Evolutionary conservation across 2,113 vertebrate genomes (phyloP).

Genomic region (Beaufortia kweichowensis): DNA sequence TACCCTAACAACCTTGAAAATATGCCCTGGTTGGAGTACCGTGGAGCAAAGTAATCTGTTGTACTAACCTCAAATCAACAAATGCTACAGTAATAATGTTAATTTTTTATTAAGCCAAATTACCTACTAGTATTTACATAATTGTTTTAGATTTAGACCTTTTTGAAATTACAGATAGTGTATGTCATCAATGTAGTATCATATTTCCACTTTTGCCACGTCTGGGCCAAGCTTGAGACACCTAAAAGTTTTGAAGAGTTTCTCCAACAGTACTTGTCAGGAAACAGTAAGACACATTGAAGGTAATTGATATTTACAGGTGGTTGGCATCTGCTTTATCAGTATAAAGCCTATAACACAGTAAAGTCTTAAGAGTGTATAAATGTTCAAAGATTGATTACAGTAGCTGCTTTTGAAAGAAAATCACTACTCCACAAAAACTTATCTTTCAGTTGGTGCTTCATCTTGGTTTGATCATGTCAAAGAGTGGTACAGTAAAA

Average conservation of each 20-base stretch:
- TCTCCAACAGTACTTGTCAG: conserved; percentile 68
- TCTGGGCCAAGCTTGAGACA: background rate
- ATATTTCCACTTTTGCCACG: conserved; percentile 69
- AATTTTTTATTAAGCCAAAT: background rate
- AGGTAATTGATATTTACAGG: no score
- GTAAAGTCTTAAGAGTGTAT: no score
- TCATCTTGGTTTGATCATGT: conserved; percentile 73
- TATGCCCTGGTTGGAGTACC: conserved; percentile 69
- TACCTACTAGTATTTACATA: background rate
- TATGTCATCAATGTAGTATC: conserved; percentile 71
- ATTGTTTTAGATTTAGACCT: background rate
- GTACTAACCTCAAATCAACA: background rate
- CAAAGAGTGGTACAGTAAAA: conserved; percentile 60
- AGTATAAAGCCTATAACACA: no score
- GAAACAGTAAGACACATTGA: conserved; percentile 59
- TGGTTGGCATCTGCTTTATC: no score
- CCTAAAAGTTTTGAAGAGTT: conserved; percentile 62
- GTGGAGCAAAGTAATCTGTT: background rate
- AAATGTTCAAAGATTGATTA: no score
- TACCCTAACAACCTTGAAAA: conserved; percentile 52
- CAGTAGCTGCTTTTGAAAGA: background rate
- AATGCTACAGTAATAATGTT: background rate
- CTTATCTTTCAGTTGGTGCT: conserved; percentile 53
- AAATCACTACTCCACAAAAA: background rate
- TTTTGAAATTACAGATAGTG: conserved; percentile 63